A percentile compares a stretch with the other conserved stretches of the same genome.
These are phyloP conservation scores for Drosophila atroscutellata DNA, from an alignment of 2,888 invertebrate species.

Conservation along the genomic window DNA sequence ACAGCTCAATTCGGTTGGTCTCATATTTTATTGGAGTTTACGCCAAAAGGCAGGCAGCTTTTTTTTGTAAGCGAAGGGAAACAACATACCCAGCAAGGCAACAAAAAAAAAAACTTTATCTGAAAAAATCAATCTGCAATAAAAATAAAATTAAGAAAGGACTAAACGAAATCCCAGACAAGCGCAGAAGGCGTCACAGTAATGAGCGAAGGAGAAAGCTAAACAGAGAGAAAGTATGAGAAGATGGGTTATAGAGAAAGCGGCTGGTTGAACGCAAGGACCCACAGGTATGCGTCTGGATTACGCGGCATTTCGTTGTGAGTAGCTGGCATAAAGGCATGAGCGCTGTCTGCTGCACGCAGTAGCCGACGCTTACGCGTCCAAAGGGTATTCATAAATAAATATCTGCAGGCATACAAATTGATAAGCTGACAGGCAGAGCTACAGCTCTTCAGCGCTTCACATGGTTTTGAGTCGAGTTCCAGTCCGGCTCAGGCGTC, in stretches of 20 bases:
- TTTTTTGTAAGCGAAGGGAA: conserved; percentile 33
- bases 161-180: conserved; percentile 50
- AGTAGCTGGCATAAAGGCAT: conserved; percentile 53
- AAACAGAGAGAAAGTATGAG: conserved; percentile 1
- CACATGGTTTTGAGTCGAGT: conserved; percentile 2
- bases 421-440: conserved; percentile 72
- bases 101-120: conserved; percentile 67
- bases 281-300: conserved; percentile 72
- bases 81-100: conserved; percentile 23
- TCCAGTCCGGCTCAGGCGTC: conserved; percentile 20
- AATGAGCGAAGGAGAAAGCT: conserved; percentile 3
- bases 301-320: conserved; percentile 68
- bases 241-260: conserved; percentile 4
- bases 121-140: conserved; percentile 78
- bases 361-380: conserved; percentile 44
- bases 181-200: conserved; percentile 20
- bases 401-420: conserved; percentile 79
- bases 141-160: conserved; percentile 76
- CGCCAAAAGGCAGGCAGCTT: conserved; percentile 44
- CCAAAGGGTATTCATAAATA: conserved; percentile 78
- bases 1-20: conserved; percentile 28
- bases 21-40: conserved; percentile 35
- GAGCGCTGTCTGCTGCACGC: conserved; percentile 28
- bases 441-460: conserved; percentile 23
- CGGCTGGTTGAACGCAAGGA: conserved; percentile 33